Base-by-base conservation (phyloP, 2,888 invertebrate genomes). In the Eilema depressum region DNA sequence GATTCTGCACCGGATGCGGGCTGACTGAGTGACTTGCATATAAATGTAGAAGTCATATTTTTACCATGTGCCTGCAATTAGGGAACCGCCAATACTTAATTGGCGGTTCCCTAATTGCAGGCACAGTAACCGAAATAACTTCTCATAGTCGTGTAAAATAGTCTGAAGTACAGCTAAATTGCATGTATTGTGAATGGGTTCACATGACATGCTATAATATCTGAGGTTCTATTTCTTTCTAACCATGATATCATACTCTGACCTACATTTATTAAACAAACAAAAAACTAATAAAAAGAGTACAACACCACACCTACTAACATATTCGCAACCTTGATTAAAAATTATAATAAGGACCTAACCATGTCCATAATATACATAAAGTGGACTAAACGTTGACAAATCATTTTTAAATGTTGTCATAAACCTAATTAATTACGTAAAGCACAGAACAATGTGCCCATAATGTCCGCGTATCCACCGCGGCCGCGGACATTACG, bases 371-470 rank as follows among this genome's bases (percentile, higher is more conserved):
- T 53, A 30, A 62, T 30, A 25, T 33, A 26, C 23, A 66, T 23
- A 28, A 66, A 30, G 62, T 62, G 53, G 56, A 66, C 57, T 28
- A 66, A 70, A 70, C 62, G 26, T 57, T 70, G 41, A 70, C 37
- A 66, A 70, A 70, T 70, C 37, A 57, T 28, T 70, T 70, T 70
- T 41, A 41, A 66, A 70, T 66, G 70, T 70, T 28, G n/a, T 23
- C 17, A 30, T 63, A 66, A 70, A 66, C 41, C 23, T 17, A 66
- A 66, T 66, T 66, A 70, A 70, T 70, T 66, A 70, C 62, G 57
- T 26, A 56, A 26, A 57, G 56, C 56, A 56, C 53, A 60, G 23
- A 65, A 37, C 65, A 69, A 61, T 37, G 65, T 47, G 30, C 8
- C 47, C 33, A 14, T 61, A 65, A 69, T 65, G 69, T 11, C 26